Evolutionary conservation across 1,140 invertebrate genomes (phyloP), one percentile per base, ranked within the genome.

Genomic region (Hesperophylax magnus): DNA sequence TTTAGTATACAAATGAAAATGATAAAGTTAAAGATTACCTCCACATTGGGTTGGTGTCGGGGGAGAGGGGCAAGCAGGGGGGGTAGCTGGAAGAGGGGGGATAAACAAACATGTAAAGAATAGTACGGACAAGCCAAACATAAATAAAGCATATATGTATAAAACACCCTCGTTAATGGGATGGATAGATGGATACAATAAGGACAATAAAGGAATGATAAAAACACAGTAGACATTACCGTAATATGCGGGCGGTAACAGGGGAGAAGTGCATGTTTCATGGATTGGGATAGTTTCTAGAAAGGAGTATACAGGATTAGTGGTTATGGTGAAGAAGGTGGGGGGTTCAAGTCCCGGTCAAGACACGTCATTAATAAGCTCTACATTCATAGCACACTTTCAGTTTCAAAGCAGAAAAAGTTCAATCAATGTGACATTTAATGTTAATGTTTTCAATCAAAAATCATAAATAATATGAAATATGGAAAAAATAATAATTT

Each of bases 31-130:
- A 72, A 58, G n/a, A 24, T 76, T 76, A 88, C 77, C 88, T 72
- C 88, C 0, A 88, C 86, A 78, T 89, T 54, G 17, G 77, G 61
- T 53, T 52, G 53, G 54, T 39, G 47, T 6, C 39, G 34, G 53
- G 80, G 67, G 72, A 54, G n/a, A 53, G 54, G 82, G 78, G 27
- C 69, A 63, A 79, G 39, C 27, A 74, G 60, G 34, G 76, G 61
- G 24, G 76, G 76, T 22, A 77, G 61, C 76, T 77, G 76, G 76
- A 77, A 77, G 27, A 14, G 27, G 17, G 22, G 8, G 53, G 39
- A 11, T 47, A 47, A 47, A 47, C 39, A 47, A 47, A 22, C 60
- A 61, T 24, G 53, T 27, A 22, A 15, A 74, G 22, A 54, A 74
- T 54, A 34, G 67, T 24, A 71, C 11, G 24, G 17, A 34, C 22